phyloP scores from a whole-genome alignment of 2,113 vertebrate species.

The Leptodactylus fuscus region DNA sequence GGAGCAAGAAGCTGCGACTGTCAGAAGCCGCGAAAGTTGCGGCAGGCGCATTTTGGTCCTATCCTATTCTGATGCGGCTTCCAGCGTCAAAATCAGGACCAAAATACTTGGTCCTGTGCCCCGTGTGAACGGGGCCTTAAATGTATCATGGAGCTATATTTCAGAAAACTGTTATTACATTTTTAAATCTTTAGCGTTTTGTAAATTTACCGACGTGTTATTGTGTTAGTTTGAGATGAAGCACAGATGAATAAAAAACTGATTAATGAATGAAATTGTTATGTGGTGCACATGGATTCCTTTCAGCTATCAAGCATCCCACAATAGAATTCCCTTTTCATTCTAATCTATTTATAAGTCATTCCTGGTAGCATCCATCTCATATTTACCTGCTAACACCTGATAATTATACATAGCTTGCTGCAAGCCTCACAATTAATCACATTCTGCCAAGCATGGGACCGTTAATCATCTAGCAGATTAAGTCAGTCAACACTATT shows the following conservation, averaged over 20 bases:
- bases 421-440: slow-evolving; percentile 59
- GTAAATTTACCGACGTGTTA: neutral
- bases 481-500: slow-evolving; percentile 46
- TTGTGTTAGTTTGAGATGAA: neutral
- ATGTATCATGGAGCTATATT: too few species aligned
- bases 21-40: too few species aligned
- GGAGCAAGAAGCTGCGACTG: too few species aligned
- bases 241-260: neutral
- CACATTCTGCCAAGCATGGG: slow-evolving; percentile 53
- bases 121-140: too few species aligned
- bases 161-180: too few species aligned
- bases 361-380: slow-evolving; percentile 42
- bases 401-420: slow-evolving; percentile 59
- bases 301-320: slow-evolving; percentile 17
- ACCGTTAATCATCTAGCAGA: slow-evolving; percentile 49
- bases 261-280: slow-evolving; percentile 13
- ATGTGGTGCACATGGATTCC: neutral
- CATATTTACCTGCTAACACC: slow-evolving; percentile 60
- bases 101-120: too few species aligned
- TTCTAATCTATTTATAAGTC: slow-evolving; percentile 47
- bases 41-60: too few species aligned
- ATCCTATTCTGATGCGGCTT: too few species aligned
- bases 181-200: too few species aligned
- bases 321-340: slow-evolving; percentile 2
- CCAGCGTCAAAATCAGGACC: too few species aligned